Evolutionary conservation across 2,797 vertebrate genomes (phyloP), one percentile per base, ranked within the genome.

Genomic region (Macroramphosus scolopax): DNA sequence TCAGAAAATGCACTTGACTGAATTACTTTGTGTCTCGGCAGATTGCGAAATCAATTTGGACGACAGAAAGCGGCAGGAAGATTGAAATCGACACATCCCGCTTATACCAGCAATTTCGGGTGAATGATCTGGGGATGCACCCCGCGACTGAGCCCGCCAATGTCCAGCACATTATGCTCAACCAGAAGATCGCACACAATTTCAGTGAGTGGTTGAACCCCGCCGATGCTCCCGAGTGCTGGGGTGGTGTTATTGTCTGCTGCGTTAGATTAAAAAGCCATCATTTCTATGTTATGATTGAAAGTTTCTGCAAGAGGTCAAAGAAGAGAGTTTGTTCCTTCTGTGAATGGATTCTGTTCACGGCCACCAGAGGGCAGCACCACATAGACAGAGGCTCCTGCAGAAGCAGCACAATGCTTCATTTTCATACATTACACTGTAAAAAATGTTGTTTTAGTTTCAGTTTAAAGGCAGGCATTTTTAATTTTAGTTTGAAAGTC

Each of bases 11-110:
- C 31, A n/a, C 5, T 5, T 9, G 3, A 1, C 36, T 42, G 28
- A 64, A 68, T 55, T 53, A 7, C 62, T 61, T 70, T 59, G 13
- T 72, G 51, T 72, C 35, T 48, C 24, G 33, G 58, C 83, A 92
- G 92, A 87, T 94, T 57, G 82, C 72, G 6, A 93, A 92, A 60
- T 91, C 91, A 9, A 55, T 92, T 51, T 92, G 91, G 92, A 75
- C 12, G 15, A 71, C 41, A 3, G 65, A 68, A 46, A 77, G 76
- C 34, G 17, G 8, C 1, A 17, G 35, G 63, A 87, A 59, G 77
- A 82, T 68, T 17, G 82, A 79, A 70, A 70, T 91, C 2, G 63
- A 90, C 37, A 76, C 75, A 0, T 33, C 55, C 0, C 87, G 88
- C 51, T 73, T 92, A n/a, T 60, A 35, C 0, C 74, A 87, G 47